These are phyloP conservation scores for Timema cristinae DNA, from an alignment of 2,888 invertebrate genomes.

Conservation along the genomic window DNA sequence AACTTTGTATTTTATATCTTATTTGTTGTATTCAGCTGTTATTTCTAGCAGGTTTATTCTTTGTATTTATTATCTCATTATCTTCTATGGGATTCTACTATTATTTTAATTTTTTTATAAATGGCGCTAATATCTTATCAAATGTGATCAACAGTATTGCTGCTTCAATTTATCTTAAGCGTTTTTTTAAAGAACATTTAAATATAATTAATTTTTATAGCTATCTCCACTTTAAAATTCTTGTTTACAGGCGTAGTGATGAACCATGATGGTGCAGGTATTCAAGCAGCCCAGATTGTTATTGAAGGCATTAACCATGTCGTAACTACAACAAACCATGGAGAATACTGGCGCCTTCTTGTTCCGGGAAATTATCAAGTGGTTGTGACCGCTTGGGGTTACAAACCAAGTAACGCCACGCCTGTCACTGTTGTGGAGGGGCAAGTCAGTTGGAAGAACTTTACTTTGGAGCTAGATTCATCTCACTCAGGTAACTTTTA, in stretches of 20 bases:
- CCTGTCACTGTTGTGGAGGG: slow-evolving; percentile 44
- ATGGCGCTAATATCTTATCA: no score
- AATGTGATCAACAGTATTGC: no score
- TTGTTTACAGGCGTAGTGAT: slow-evolving; percentile 57
- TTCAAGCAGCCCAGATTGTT: slow-evolving; percentile 69
- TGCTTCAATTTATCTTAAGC: no score
- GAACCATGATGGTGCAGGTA: slow-evolving; percentile 58
- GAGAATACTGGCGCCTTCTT: slow-evolving; percentile 93
- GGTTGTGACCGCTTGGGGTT: slow-evolving; percentile 41
- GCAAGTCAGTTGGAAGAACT: slow-evolving; percentile 46
- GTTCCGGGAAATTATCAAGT: slow-evolving; percentile 32
- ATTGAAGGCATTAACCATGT: slow-evolving; percentile 77
- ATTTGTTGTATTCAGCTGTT: no score
- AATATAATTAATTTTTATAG: no score
- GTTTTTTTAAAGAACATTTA: no score
- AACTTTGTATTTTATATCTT: no score
- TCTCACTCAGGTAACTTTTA: slow-evolving; percentile 12
- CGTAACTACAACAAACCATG: slow-evolving; percentile 70
- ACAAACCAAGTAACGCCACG: slow-evolving; percentile 47
- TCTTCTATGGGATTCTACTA: no score
- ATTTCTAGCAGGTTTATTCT: no score
- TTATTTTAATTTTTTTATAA: no score
- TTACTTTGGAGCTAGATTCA: slow-evolving; percentile 41
- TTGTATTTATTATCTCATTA: no score
- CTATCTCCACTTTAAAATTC: slow-evolving; percentile 28